These are phyloP conservation scores for Ptilorrhoa leucosticta DNA, from an alignment of 2,113 vertebrate genomes.

Conservation along the genomic window DNA sequence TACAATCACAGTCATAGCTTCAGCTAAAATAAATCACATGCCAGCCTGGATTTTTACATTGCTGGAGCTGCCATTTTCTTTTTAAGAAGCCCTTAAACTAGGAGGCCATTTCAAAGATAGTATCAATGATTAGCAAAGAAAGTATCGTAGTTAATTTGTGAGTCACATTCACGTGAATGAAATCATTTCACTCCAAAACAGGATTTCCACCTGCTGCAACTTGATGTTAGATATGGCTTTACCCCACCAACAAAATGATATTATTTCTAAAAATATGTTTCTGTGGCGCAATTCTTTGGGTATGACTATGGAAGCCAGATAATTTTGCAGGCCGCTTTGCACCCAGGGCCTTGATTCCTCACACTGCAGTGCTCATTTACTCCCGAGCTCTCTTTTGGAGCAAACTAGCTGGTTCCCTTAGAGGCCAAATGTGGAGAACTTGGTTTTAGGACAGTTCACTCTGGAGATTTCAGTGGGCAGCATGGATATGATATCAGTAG, in stretches of 20 bases:
- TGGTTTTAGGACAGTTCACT: not conserved
- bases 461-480: not conserved
- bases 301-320: not conserved
- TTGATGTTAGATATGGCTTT: not conserved
- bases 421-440: not conserved
- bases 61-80: not conserved
- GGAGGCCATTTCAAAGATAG: not conserved
- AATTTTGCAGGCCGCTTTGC: not conserved
- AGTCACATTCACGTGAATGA: not conserved
- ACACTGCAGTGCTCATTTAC: fast-evolving
- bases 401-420: not conserved
- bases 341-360: not conserved
- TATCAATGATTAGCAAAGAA: not conserved
- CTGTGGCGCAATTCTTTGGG: not conserved
- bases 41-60: not conserved
- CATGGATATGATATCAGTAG: not conserved
- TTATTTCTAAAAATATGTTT: not conserved
- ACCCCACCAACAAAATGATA: not conserved
- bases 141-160: not conserved
- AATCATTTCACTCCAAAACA: not conserved
- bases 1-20: not conserved
- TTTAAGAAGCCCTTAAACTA: not conserved
- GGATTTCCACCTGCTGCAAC: not conserved
- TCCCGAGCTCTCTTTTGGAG: not conserved
- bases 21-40: not conserved